Percentiles rank a stretch among this genome's conserved stretches.
Conservation (phyloP, 1,140 invertebrate genomes). For the Diprion similis region DNA sequence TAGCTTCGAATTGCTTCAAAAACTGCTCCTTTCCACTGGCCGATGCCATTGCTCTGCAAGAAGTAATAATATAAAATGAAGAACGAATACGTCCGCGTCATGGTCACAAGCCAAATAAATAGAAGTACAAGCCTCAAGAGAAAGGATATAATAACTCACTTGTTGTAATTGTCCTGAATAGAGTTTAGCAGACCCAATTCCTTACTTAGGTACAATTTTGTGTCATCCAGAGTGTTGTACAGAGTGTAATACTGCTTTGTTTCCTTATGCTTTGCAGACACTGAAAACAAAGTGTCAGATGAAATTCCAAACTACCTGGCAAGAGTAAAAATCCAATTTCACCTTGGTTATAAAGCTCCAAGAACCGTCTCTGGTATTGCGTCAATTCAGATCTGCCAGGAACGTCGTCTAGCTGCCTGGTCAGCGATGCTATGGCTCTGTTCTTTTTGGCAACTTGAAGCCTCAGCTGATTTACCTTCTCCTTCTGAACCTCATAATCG, state of each 20-base stretch:
- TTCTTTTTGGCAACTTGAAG: slow-evolving; percentile 81
- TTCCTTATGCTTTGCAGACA: slow-evolving; percentile 93
- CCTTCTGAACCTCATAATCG: slow-evolving; percentile 68
- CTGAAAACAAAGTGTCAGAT: slow-evolving; percentile 64
- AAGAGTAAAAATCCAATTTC: slow-evolving; percentile 22
- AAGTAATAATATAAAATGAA: slow-evolving; percentile 14
- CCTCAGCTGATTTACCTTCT: slow-evolving; percentile 65
- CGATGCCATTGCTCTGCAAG: slow-evolving; percentile 72
- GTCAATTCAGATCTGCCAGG: slow-evolving; percentile 90
- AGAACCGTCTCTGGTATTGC: slow-evolving; percentile 94
- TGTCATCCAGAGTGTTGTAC: slow-evolving; percentile 96
- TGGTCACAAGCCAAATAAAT: background rate
- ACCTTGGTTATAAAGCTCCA: slow-evolving; percentile 97
- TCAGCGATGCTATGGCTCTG: slow-evolving; percentile 78
- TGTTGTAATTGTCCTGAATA: slow-evolving; percentile 90
- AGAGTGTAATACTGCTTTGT: slow-evolving; percentile 97
- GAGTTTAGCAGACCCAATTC: slow-evolving; percentile 93
- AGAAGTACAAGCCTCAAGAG: slow-evolving; percentile 1
- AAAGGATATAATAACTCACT: slow-evolving; percentile 68
- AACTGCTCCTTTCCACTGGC: slow-evolving; percentile 81
- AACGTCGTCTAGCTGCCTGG: slow-evolving; percentile 86
- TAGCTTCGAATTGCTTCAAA: slow-evolving; percentile 85
- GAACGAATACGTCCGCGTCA: background rate
- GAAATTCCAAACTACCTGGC: slow-evolving; percentile 10
- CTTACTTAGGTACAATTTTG: slow-evolving; percentile 88